Evolutionary conservation across 2,113 vertebrate genomes (phyloP).

Genomic region (Scatophagus argus): DNA sequence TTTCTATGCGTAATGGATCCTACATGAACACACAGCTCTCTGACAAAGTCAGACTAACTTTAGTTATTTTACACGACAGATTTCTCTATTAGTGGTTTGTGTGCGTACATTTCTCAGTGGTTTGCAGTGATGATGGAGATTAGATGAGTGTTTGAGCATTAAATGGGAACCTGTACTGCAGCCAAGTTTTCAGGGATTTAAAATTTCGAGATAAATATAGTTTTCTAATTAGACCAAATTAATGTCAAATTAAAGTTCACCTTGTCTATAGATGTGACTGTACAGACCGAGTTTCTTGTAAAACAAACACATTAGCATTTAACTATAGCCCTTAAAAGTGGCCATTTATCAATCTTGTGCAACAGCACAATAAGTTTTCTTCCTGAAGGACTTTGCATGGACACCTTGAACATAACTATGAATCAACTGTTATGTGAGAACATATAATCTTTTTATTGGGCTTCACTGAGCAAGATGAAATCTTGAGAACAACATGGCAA

Average conservation of each 20-base stretch:
- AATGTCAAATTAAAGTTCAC: background rate
- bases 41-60: background rate
- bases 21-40: background rate
- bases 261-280: background rate
- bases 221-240: background rate
- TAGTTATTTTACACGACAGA: background rate
- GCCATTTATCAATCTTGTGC: background rate
- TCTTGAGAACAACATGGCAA: background rate
- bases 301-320: background rate
- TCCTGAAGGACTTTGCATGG: background rate
- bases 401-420: background rate
- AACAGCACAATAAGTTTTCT: background rate
- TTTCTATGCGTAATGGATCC: background rate
- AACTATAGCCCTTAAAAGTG: background rate
- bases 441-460: slow-evolving; percentile 14
- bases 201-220: background rate
- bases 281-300: background rate
- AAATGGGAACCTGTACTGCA: background rate
- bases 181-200: background rate
- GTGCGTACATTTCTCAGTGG: background rate
- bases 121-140: background rate
- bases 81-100: background rate
- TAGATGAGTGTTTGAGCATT: background rate
- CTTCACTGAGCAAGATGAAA: slow-evolving; percentile 3
- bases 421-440: slow-evolving; percentile 21